Evolutionary conservation across 2,888 invertebrate genomes (phyloP).

Genomic region (Macrophya annulata): DNA sequence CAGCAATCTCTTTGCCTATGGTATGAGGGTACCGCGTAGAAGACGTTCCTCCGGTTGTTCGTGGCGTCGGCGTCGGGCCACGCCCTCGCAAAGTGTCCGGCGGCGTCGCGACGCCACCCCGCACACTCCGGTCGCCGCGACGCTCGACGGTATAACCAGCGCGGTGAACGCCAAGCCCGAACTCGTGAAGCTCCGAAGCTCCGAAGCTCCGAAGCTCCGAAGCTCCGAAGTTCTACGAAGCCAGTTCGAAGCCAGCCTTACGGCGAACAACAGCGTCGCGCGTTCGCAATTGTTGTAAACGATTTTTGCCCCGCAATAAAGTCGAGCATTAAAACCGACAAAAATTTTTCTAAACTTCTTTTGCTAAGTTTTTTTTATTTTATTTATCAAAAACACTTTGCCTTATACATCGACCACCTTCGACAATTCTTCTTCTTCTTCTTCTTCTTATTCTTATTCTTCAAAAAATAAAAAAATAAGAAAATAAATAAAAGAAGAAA

Average conservation of each 20-base stretch:
- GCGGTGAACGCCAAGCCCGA: constrained; percentile 53
- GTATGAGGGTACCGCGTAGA: constrained; percentile 30
- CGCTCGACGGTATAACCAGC: constrained; percentile 32
- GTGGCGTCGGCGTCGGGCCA: constrained; percentile 55
- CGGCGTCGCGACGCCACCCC: constrained; percentile 59
- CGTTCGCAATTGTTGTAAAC: constrained; percentile 33
- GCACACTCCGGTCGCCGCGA: constrained; percentile 59
- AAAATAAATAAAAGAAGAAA: background rate
- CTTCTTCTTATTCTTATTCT: too few relatives aligned
- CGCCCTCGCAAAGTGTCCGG: constrained; percentile 59
- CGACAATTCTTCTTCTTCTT: background rate
- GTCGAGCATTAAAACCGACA: background rate
- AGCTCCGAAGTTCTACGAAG: constrained; percentile 47
- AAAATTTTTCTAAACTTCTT: background rate
- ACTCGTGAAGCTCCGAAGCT: constrained; percentile 38
- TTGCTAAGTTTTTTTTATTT: background rate
- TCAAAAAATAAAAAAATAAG: too few relatives aligned
- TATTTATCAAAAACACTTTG: background rate
- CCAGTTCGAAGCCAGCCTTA: constrained; percentile 53
- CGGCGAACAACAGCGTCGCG: constrained; percentile 54
- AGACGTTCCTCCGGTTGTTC: constrained; percentile 43
- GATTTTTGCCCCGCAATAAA: background rate
- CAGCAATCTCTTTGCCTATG: constrained; percentile 27
- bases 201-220: constrained; percentile 24
- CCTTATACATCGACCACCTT: background rate